Evolutionary conservation across 2,888 invertebrate species (phyloP).

Genomic region (Perizoma affinitatum): DNA sequence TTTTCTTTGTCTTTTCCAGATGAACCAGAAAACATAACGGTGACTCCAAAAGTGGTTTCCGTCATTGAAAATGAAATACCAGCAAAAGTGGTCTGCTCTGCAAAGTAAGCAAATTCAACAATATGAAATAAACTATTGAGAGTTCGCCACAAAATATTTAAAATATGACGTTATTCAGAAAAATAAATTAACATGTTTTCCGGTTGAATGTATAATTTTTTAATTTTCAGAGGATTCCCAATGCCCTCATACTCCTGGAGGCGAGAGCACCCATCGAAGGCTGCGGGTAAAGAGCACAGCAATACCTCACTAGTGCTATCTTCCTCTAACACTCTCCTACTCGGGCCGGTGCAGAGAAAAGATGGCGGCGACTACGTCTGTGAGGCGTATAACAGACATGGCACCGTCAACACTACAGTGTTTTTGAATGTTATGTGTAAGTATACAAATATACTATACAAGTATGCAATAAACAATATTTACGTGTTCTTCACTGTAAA

Average conservation of each 20-base stretch:
- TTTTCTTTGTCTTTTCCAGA: slow-evolving; percentile 52
- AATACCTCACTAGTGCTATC: slow-evolving; percentile 67
- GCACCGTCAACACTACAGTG: slow-evolving; percentile 87
- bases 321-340: slow-evolving; percentile 76
- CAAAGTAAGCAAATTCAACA: slow-evolving; percentile 57
- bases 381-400: slow-evolving; percentile 91
- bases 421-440: slow-evolving; percentile 93
- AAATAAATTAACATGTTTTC: too few species aligned
- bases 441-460: too few species aligned
- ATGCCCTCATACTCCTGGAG: slow-evolving; percentile 90
- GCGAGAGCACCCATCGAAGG: slow-evolving; percentile 77
- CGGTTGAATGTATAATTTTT: neutral
- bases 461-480: too few species aligned
- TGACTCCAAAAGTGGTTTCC: slow-evolving; percentile 80
- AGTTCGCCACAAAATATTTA: neutral
- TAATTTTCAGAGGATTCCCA: slow-evolving; percentile 84
- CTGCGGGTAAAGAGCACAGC: slow-evolving; percentile 51
- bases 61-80: slow-evolving; percentile 78
- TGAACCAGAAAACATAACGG: slow-evolving; percentile 92
- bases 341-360: slow-evolving; percentile 86
- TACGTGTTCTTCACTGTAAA: too few species aligned
- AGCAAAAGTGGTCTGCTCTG: slow-evolving; percentile 71
- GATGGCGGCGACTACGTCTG: slow-evolving; percentile 92
- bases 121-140: neutral
- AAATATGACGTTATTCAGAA: neutral